Percentiles rank a stretch among this genome's conserved stretches.
Evolutionary conservation across 2,797 vertebrate species (phyloP).

Genomic region (Catamblyrhynchus diadema): DNA sequence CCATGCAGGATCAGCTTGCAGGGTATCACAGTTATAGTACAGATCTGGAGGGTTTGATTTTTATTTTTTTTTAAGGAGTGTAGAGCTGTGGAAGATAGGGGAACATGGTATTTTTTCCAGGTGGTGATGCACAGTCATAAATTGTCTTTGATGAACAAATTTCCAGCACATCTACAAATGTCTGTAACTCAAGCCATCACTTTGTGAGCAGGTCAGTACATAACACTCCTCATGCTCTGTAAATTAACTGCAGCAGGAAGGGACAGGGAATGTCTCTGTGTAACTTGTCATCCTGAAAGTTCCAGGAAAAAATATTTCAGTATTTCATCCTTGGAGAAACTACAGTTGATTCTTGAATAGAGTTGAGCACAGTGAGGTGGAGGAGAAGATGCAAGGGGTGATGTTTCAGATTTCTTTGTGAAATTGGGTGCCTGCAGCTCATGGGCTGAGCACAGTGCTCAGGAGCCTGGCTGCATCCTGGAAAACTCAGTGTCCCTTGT

Average conservation of each 20-base stretch:
- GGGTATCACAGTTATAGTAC: neutral
- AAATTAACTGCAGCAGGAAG: neutral
- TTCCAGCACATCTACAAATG: neutral
- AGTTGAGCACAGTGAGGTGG: neutral
- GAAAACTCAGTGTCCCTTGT: accelerated
- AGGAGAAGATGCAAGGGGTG: neutral
- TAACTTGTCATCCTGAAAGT: neutral
- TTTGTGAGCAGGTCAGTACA: neutral
- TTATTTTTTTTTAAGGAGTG: neutral
- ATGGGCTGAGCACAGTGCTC: accelerated
- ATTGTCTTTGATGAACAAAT: neutral
- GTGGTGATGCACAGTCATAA: neutral
- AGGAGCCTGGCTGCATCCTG: neutral
- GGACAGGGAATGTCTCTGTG: neutral
- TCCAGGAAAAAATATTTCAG: accelerated
- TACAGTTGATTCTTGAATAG: neutral
- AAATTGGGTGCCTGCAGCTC: neutral
- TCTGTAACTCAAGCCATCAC: neutral
- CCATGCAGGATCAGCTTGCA: neutral
- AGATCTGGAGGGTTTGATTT: neutral
- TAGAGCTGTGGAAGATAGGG: neutral
- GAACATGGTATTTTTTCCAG: neutral
- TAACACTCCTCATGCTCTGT: neutral
- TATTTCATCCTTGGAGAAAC: neutral
- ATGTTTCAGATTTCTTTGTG: neutral